These are phyloP conservation scores for Zoanthus solanderi DNA, from an alignment of 92 coral and sea anemone species.

Conservation along the genomic window DNA sequence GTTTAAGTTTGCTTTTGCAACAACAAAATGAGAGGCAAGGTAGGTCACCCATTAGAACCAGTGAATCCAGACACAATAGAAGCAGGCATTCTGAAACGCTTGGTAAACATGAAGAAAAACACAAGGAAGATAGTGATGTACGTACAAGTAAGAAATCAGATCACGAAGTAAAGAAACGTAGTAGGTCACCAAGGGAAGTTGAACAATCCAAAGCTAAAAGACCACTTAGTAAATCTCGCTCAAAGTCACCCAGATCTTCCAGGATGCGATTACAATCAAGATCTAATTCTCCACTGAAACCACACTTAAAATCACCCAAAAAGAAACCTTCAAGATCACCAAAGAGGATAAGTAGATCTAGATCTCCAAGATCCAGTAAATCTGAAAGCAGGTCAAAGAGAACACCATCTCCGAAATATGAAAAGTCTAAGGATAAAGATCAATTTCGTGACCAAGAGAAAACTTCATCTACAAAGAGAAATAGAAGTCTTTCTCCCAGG, in stretches of 20 bases:
- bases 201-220: slow-evolving; percentile 41
- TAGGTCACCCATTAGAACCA: slow-evolving; percentile 20
- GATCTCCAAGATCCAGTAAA: slow-evolving; percentile 57
- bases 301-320: slow-evolving; percentile 41
- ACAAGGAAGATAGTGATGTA: slow-evolving; percentile 2
- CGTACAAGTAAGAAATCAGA: neutral
- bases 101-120: slow-evolving; percentile 30
- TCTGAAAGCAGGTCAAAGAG: slow-evolving; percentile 7
- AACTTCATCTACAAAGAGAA: slow-evolving; percentile 69
- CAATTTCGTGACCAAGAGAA: slow-evolving; percentile 54
- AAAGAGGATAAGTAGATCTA: slow-evolving; percentile 54
- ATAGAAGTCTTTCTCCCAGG: slow-evolving; percentile 16
- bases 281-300: slow-evolving; percentile 21
- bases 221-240: slow-evolving; percentile 50
- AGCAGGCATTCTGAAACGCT: slow-evolving; percentile 32
- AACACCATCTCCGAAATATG: slow-evolving; percentile 45
- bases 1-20: neutral
- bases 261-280: slow-evolving; percentile 38
- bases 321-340: slow-evolving; percentile 54
- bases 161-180: slow-evolving; percentile 22
- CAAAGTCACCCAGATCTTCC: slow-evolving; percentile 42
- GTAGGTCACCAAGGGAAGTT: slow-evolving; percentile 32
- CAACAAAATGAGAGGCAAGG: neutral
- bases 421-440: slow-evolving; percentile 16
- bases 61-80: neutral